phyloP scores from a whole-genome alignment of 2,888 invertebrate species.

The Pseudoips prasinana region DNA sequence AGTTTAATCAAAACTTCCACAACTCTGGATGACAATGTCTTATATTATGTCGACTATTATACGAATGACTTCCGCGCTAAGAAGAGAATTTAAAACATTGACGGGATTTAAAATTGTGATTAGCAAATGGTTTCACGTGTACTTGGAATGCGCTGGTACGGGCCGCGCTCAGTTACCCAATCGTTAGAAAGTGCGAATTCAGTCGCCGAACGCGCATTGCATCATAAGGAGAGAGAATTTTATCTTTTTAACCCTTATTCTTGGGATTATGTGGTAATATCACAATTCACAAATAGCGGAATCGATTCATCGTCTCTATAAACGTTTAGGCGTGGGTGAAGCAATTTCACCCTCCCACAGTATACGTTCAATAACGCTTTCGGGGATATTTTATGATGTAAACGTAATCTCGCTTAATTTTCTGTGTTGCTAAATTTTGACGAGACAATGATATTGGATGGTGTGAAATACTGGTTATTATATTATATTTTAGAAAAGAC shows the following conservation, averaged over 20 bases:
- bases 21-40: no score
- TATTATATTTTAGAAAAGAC: no score
- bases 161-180: constrained; percentile 58
- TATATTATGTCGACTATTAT: no score
- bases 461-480: no score
- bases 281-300: constrained; percentile 27
- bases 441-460: no score
- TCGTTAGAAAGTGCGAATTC: constrained; percentile 67
- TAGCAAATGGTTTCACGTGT: constrained; percentile 37
- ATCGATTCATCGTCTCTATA: constrained; percentile 41
- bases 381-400: constrained; percentile 10
- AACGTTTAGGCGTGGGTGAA: constrained; percentile 41
- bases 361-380: constrained; percentile 21
- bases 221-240: constrained; percentile 39
- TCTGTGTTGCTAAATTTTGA: constrained; percentile 10
- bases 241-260: constrained; percentile 5
- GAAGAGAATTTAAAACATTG: constrained; percentile 1
- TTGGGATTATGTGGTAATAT: constrained; percentile 6
- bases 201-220: constrained; percentile 57
- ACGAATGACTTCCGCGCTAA: constrained; percentile 8
- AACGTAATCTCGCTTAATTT: constrained; percentile 13
- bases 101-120: constrained; percentile 7
- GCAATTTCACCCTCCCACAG: constrained; percentile 44
- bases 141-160: constrained; percentile 46
- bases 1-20: no score